A percentile compares a stretch with the other conserved stretches of the same genome.
phyloP scores from a whole-genome alignment of 1,140 invertebrate genomes.

The Drosophila kurseongensis region DNA sequence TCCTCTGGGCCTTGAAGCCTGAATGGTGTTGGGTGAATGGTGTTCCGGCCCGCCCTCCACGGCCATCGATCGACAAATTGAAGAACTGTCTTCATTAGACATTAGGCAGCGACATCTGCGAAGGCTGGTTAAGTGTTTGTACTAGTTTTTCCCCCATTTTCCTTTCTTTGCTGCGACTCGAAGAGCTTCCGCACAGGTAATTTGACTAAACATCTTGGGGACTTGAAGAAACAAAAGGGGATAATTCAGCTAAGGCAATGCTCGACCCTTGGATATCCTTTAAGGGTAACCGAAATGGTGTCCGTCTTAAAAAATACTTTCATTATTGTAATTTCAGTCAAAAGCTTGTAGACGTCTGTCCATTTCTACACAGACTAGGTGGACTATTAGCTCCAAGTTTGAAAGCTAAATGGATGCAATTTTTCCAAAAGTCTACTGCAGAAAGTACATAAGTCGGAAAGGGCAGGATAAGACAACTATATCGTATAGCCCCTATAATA shows the following conservation, averaged over 20 bases:
- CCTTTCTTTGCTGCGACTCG: constrained; percentile 1
- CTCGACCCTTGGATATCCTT: not conserved
- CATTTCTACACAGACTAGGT: no score
- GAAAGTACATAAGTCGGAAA: no score
- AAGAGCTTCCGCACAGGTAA: constrained; percentile 33
- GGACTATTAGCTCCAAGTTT: no score
- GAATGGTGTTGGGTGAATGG: not conserved
- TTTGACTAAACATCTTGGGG: constrained; percentile 40
- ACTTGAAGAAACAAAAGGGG: not conserved
- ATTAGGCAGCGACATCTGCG: constrained; percentile 19
- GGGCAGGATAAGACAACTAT: no score
- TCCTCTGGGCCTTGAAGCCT: not conserved
- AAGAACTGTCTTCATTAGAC: constrained; percentile 77
- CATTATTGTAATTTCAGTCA: no score
- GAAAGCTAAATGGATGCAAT: no score
- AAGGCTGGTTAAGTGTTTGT: constrained; percentile 31
- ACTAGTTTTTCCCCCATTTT: constrained; percentile 18
- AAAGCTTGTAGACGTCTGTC: no score
- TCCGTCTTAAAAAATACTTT: no score
- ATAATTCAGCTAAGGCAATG: not conserved
- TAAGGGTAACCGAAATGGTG: no score
- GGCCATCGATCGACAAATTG: constrained; percentile 73
- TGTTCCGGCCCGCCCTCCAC: constrained; percentile 43
- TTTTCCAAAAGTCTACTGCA: no score
- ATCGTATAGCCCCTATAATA: no score